Evolutionary conservation across 53 echinoderm and acorn worm species (phyloP), one percentile per base, ranked within the genome.

Genomic region (Holothuria scabra): DNA sequence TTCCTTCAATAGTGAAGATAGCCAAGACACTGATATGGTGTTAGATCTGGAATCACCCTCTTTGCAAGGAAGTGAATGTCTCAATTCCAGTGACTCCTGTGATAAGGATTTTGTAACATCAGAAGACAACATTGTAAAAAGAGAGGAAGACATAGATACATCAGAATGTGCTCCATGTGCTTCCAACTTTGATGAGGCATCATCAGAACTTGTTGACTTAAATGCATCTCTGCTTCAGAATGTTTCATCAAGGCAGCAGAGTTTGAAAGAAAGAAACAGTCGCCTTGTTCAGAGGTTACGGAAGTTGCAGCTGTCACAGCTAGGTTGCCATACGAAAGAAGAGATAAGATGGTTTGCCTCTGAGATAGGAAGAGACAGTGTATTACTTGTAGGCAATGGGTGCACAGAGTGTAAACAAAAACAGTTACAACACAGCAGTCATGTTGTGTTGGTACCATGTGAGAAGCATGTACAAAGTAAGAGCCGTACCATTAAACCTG

Each of bases 341-440:
- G 46, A 81, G 65, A 81, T 81, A 20, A 65, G 64, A 8, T 81
- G 62, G 65, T 81, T 81, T 41, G 58, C 52, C 3, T 49, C 78
- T 11, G 56, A 78, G 3, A 56, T 78, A 28, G 56, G 84, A 46
- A 66, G 76, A 59, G 84, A 88, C 57, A 63, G 62, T 4, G 56
- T 76, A 12, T 75, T 48, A 57, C 62, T 35, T 7, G 34, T 76
- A 29, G 21, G 83, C 19, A 76, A 33, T 22, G 84, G 84, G 49
- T 88, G 88, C 58, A 35, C 59, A 32, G 84, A 83, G 21, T 88
- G 88, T 83, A 84, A 83, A 44, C 75, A 84, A 52, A 88, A 88
- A 34, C 48, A 61, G 18, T 38, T 61, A 13, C 69, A 70, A 25
- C 29, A 57, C 37, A 88, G 61, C 41, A 49, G 25, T 12, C 37